phyloP scores from a whole-genome alignment of 2,113 vertebrate genomes.

The Syngnathus floridae region DNA sequence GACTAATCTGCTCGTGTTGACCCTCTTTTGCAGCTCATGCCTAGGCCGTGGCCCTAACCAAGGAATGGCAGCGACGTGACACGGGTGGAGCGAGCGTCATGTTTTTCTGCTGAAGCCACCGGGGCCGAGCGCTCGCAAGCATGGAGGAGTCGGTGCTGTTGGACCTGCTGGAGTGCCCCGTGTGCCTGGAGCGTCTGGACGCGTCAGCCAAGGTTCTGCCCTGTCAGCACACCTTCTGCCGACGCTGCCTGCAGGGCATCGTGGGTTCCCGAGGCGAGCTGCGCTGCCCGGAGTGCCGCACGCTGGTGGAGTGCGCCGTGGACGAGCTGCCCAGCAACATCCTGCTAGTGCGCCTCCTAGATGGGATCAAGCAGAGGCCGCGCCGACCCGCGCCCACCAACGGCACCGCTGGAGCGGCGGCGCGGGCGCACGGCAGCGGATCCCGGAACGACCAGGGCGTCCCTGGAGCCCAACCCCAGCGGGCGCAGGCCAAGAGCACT shows the following conservation, averaged over 20 bases:
- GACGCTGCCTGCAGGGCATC: constrained; percentile 91
- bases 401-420: constrained; percentile 65
- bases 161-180: constrained; percentile 95
- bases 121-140: constrained; percentile 43
- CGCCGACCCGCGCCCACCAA: constrained; percentile 70
- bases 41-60: constrained; percentile 60
- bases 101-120: constrained; percentile 47
- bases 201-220: constrained; percentile 94
- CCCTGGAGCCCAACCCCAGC: constrained; percentile 77
- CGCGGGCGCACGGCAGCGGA: constrained; percentile 62
- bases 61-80: constrained; percentile 95
- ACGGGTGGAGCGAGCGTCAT: constrained; percentile 16
- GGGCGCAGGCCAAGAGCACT: constrained; percentile 85
- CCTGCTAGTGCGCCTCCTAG: constrained; percentile 90
- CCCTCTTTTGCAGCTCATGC: constrained; percentile 53
- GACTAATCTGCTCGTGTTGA: constrained; percentile 32
- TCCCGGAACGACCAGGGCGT: constrained; percentile 72
- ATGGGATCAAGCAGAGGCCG: constrained; percentile 96
- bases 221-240: constrained; percentile 97
- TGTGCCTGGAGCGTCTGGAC: constrained; percentile 94
- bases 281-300: constrained; percentile 93
- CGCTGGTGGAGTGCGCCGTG: constrained; percentile 86
- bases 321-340: constrained; percentile 98
- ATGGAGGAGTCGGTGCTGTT: constrained; percentile 97
- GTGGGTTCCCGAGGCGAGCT: constrained; percentile 90